Evolutionary conservation across 2,888 invertebrate species (phyloP).

Genomic region (Cantharis rufa): DNA sequence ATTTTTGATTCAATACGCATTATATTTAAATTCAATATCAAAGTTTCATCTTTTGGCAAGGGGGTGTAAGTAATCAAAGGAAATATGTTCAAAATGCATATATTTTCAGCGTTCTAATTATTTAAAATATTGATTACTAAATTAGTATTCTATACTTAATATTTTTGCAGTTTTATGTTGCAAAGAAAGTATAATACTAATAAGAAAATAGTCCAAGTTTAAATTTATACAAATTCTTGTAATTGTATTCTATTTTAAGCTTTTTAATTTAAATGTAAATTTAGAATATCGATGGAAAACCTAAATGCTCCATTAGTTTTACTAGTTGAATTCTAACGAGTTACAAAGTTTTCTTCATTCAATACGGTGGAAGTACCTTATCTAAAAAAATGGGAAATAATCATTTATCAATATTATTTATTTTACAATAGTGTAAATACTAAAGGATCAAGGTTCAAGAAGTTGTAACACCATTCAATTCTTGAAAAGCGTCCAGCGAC

Average conservation of each 20-base stretch:
- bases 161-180: background rate
- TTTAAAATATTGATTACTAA: no score
- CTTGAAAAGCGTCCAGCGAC: background rate
- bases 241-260: background rate
- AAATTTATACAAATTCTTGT: background rate
- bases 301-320: background rate
- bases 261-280: background rate
- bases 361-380: background rate
- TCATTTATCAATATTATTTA: background rate
- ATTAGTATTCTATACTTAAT: background rate
- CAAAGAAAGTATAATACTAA: background rate
- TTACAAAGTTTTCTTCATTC: background rate
- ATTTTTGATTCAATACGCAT: no score
- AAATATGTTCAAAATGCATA: no score
- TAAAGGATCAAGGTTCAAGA: background rate
- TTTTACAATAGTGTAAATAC: background rate
- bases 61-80: no score
- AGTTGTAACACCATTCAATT: background rate
- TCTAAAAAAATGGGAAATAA: background rate
- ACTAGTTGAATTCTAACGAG: background rate
- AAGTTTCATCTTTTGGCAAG: no score
- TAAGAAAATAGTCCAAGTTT: background rate
- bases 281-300: background rate
- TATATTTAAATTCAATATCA: no score
- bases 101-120: no score